phyloP scores from a whole-genome alignment of 2,113 vertebrate species.

The Psittacara wagleri region DNA sequence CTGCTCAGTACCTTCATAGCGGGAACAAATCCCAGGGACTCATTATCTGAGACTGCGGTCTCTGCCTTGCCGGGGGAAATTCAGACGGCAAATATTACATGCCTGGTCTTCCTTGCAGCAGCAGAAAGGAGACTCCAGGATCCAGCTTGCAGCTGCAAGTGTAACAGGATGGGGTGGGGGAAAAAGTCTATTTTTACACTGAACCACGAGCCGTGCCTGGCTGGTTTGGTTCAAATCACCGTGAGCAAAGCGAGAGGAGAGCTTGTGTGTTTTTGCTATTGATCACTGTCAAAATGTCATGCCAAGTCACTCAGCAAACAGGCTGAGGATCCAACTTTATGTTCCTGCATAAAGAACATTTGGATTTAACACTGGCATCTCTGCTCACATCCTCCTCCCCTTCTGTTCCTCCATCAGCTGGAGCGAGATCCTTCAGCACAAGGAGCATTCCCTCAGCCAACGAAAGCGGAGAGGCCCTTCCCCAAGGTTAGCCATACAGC shows the following conservation, averaged over 20 bases:
- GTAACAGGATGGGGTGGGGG: slow-evolving; percentile 53
- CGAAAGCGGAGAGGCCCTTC: slow-evolving; percentile 28
- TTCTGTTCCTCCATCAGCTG: slow-evolving; percentile 61
- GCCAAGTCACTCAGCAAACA: slow-evolving; percentile 53
- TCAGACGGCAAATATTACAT: neutral
- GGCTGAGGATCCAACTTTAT: slow-evolving; percentile 58
- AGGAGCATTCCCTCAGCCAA: neutral
- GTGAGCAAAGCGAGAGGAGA: neutral
- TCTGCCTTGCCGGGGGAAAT: neutral
- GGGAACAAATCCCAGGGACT: neutral
- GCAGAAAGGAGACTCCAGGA: neutral
- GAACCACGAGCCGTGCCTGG: neutral
- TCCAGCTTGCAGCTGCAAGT: neutral
- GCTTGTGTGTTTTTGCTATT: slow-evolving; percentile 42
- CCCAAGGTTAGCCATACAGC: neutral
- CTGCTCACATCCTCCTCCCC: slow-evolving; percentile 49
- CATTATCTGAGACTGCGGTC: neutral
- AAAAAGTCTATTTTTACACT: slow-evolving; percentile 53
- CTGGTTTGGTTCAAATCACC: neutral
- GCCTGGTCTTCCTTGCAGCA: neutral
- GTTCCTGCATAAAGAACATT: slow-evolving; percentile 53
- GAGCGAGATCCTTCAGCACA: neutral
- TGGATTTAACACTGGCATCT: slow-evolving; percentile 60
- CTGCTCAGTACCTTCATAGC: neutral
- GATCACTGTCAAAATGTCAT: slow-evolving; percentile 65